phyloP scores from a whole-genome alignment of 1,140 invertebrate species.

The Drosophila baimaii region DNA sequence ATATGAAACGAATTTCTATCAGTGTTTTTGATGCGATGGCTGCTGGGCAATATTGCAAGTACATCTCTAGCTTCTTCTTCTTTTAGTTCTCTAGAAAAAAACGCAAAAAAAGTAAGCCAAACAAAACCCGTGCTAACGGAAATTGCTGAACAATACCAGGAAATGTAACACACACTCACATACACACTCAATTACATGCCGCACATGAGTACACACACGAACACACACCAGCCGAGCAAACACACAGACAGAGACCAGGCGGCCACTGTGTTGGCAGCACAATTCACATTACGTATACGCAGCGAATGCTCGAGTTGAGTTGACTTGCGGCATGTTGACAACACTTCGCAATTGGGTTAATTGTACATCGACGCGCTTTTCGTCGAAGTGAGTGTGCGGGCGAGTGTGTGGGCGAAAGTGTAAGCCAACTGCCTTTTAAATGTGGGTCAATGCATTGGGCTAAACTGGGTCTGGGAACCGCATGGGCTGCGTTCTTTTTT shows the following conservation, averaged over 20 bases:
- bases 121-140: slow-evolving; percentile 58
- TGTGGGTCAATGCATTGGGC: slow-evolving; percentile 65
- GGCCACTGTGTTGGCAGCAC: slow-evolving; percentile 21
- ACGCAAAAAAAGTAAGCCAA: slow-evolving; percentile 18
- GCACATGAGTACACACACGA: slow-evolving; percentile 6
- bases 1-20: not conserved
- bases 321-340: slow-evolving; percentile 76
- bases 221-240: slow-evolving; percentile 24
- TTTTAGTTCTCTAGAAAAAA: slow-evolving; percentile 16
- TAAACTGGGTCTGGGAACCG: slow-evolving; percentile 13
- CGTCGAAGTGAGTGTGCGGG: slow-evolving; percentile 15
- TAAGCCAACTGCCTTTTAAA: slow-evolving; percentile 36
- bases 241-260: slow-evolving; percentile 14
- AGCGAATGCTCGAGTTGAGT: slow-evolving; percentile 59
- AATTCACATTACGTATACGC: slow-evolving; percentile 69
- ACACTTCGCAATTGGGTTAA: slow-evolving; percentile 80
- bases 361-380: slow-evolving; percentile 71
- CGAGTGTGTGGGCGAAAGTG: slow-evolving; percentile 21
- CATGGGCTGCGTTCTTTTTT: not conserved
- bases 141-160: slow-evolving; percentile 76
- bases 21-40: slow-evolving; percentile 3
- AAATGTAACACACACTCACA: slow-evolving; percentile 59
- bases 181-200: slow-evolving; percentile 63
- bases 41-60: not conserved
- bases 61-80: not conserved